phyloP scores from a whole-genome alignment of 2,888 invertebrate species.

The Iselma pallidipennis region DNA sequence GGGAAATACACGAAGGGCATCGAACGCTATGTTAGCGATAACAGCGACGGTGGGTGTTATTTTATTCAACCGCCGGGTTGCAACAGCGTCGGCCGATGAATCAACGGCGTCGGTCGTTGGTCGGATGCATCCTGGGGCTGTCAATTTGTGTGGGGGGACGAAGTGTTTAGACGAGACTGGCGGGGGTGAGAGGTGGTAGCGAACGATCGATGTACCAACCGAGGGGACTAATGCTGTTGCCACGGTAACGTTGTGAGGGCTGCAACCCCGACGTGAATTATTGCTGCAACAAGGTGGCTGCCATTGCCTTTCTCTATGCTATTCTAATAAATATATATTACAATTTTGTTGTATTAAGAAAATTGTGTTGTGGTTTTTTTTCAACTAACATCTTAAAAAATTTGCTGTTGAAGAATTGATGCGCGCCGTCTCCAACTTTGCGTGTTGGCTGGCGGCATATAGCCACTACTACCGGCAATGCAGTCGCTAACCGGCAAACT shows the following conservation, averaged over 20 bases:
- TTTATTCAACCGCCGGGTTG: slow-evolving; percentile 31
- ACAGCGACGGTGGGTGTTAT: slow-evolving; percentile 11
- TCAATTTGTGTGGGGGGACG: slow-evolving; percentile 55
- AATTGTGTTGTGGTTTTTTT: neutral
- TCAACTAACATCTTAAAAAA: neutral
- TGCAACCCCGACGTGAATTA: slow-evolving; percentile 60
- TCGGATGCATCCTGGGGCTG: slow-evolving; percentile 45
- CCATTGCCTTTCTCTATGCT: neutral
- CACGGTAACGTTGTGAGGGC: slow-evolving; percentile 56
- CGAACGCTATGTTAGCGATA: slow-evolving; percentile 15
- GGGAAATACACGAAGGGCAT: slow-evolving; percentile 11
- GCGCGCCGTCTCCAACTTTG: too few relatives aligned
- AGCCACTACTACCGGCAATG: slow-evolving; percentile 15
- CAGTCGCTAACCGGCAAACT: slow-evolving; percentile 15
- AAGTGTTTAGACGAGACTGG: slow-evolving; percentile 51
- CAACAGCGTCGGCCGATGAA: slow-evolving; percentile 37
- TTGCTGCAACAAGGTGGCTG: slow-evolving; percentile 54
- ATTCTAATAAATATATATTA: neutral
- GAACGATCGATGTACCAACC: slow-evolving; percentile 56
- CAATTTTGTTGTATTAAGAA: neutral
- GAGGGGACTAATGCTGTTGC: slow-evolving; percentile 55
- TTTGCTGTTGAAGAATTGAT: neutral
- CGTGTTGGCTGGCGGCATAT: neutral
- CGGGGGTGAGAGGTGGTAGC: slow-evolving; percentile 58
- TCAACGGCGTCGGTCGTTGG: slow-evolving; percentile 38